These are phyloP conservation scores for Temnothorax rugatulus DNA, from an alignment of 2,888 invertebrate genomes.

Conservation along the genomic window DNA sequence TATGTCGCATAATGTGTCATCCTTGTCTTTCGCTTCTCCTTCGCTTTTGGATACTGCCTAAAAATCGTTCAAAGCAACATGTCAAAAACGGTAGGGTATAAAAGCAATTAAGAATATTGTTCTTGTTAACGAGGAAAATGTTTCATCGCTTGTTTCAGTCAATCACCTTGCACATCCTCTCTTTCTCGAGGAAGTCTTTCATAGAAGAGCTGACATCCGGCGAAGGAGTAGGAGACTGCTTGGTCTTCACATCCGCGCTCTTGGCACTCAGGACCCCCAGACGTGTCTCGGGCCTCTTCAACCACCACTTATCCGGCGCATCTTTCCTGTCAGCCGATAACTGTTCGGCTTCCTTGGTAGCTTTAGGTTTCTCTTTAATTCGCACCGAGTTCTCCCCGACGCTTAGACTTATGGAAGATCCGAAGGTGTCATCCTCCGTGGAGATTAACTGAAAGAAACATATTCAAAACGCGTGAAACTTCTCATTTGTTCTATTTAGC, in stretches of 20 bases:
- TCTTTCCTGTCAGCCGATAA: conserved; percentile 36
- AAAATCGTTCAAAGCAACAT: background rate
- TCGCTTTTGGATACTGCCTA: conserved; percentile 78
- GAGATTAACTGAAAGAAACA: conserved; percentile 60
- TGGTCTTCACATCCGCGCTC: conserved; percentile 64
- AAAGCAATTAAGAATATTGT: background rate
- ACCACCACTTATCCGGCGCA: conserved; percentile 79
- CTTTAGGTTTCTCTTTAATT: conserved; percentile 78
- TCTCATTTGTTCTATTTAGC: background rate
- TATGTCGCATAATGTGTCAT: conserved; percentile 82
- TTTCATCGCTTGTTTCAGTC: background rate
- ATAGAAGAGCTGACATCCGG: conserved; percentile 82
- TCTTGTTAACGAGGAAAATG: background rate
- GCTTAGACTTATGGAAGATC: conserved; percentile 81
- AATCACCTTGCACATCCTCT: conserved; percentile 82
- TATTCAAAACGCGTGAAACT: conserved; percentile 19
- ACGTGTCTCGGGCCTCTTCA: conserved; percentile 78
- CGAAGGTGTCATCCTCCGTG: conserved; percentile 78
- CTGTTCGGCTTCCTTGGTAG: conserved; percentile 49
- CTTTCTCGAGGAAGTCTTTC: conserved; percentile 83
- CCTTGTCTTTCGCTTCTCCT: conserved; percentile 77
- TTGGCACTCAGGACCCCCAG: conserved; percentile 68
- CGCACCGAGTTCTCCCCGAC: conserved; percentile 80
- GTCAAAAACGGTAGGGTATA: background rate
- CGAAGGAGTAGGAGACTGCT: conserved; percentile 71